Base-by-base conservation (phyloP, 2,113 vertebrate genomes). In the Anas platyrhynchos region DNA sequence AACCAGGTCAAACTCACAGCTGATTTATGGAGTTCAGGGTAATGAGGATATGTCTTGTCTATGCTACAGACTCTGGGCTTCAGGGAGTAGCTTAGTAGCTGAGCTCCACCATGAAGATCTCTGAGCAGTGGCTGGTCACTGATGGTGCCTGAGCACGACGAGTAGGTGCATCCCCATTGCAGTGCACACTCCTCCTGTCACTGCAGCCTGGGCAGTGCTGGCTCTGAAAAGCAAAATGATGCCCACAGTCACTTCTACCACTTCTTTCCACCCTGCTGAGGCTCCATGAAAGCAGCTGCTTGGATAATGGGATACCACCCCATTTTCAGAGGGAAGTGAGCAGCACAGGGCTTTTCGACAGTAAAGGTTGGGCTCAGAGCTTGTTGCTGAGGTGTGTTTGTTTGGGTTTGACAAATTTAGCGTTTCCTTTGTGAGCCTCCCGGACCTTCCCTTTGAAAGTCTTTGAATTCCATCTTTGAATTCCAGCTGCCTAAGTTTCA, bases 401-500 rank as follows among this genome's bases (percentile, higher is more conserved):
- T 86, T 88, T 89, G 80, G 8, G 8, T 93, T 92, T 92, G 80
- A 96, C 83, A 85, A 92, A 94, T 93, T 81, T 46, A 82, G 50
- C 62, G 76, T 96, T 91, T 95, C 80, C 84, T 84, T 92, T 89
- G 58, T 62, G 79, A 94, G 65, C 7, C 46, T 48, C 20, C 62
- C 0, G 0, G 91, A 69, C 41, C 50, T 95, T 93, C 34, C 78
- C 94, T 91, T 82, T 79, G 27, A 92, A 96, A 87, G 54, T 76
- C 48, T 90, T 92, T 78, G 80, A 92, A 90, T 94, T 95, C 89
- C 92, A 89, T 52, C 43, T 92, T 74, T 86, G 77, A 88, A 86
- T 96, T 95, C 68, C 88, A 73, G 67, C 79, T 83, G 79, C 86
- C 68, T 93, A 76, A 88, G 29, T 80, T 97, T 90, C 90, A 95